Percentiles rank a stretch among this genome's conserved stretches.
These are phyloP conservation scores for Trichogramma evanescens DNA, from an alignment of 2,888 invertebrate species.

Conservation along the genomic window DNA sequence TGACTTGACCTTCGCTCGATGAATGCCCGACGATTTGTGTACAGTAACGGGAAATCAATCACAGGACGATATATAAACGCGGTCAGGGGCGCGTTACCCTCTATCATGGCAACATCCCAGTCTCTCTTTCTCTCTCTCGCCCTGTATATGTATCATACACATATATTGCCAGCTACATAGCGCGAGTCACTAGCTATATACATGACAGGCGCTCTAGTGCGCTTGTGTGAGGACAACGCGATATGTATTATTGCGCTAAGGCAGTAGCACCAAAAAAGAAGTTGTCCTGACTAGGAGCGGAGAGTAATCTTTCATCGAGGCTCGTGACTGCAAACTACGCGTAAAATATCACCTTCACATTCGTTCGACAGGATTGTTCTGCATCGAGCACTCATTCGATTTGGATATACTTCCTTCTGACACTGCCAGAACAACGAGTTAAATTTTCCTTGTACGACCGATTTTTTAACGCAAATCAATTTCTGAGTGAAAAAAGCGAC, in stretches of 20 bases:
- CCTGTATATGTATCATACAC: not conserved
- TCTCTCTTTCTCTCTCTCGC: constrained; percentile 9
- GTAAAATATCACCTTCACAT: constrained; percentile 14
- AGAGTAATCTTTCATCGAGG: constrained; percentile 16
- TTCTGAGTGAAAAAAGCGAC: not conserved
- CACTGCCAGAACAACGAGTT: not conserved
- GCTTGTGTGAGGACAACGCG: constrained; percentile 7
- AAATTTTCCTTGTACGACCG: constrained; percentile 16
- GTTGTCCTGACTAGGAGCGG: not conserved
- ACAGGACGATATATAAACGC: constrained; percentile 24
- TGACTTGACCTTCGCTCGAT: constrained; percentile 21
- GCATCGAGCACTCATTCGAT: too few relatives aligned
- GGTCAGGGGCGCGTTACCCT: constrained; percentile 23
- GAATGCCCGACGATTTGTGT: not conserved
- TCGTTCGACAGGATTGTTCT: too few relatives aligned
- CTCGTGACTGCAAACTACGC: not conserved
- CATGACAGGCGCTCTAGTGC: not conserved
- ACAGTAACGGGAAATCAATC: constrained; percentile 23
- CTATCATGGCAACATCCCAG: not conserved
- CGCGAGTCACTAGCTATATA: too few relatives aligned
- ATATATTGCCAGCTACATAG: not conserved
- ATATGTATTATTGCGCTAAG: constrained; percentile 12
- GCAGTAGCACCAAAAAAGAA: not conserved
- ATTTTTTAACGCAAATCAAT: constrained; percentile 20
- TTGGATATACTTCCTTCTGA: too few relatives aligned